A percentile compares a stretch with the other conserved stretches of the same genome.
phyloP scores from a whole-genome alignment of 2,888 invertebrate genomes.

The Punctoribates punctum region DNA sequence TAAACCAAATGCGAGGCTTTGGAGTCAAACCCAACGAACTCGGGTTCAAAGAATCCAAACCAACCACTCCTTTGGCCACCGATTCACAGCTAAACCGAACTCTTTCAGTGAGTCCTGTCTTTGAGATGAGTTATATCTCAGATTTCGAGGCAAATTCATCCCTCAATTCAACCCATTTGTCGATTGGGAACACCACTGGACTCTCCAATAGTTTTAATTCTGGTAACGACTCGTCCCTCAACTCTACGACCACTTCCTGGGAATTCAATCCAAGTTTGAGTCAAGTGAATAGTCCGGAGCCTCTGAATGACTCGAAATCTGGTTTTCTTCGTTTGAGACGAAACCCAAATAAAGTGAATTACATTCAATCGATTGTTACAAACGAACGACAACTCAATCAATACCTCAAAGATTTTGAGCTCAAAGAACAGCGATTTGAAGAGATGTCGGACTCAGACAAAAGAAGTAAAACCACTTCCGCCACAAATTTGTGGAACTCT shows the following conservation, averaged over 20 bases:
- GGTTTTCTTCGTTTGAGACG: conserved; percentile 32
- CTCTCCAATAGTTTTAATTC: neutral
- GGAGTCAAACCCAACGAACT: conserved; percentile 39
- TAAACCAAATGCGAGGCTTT: conserved; percentile 33
- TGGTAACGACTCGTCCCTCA: neutral
- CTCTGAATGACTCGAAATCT: neutral
- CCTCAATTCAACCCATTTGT: conserved; percentile 34
- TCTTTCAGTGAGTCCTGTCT: conserved; percentile 16
- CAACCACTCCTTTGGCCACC: neutral
- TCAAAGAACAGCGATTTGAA: conserved; percentile 43
- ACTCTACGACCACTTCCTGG: conserved; percentile 26
- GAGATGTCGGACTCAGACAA: conserved; percentile 41
- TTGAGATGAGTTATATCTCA: conserved; percentile 27
- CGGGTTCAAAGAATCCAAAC: conserved; percentile 35
- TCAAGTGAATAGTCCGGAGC: neutral
- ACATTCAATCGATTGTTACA: conserved; percentile 40
- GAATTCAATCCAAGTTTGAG: neutral
- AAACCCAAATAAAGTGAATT: conserved; percentile 30
- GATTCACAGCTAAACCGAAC: neutral
- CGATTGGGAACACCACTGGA: neutral
- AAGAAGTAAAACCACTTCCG: conserved; percentile 28
- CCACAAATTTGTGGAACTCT: neutral
- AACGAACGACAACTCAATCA: conserved; percentile 43
- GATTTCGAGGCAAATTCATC: conserved; percentile 30
- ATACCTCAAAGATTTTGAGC: conserved; percentile 44